These are phyloP conservation scores for Ctenomys sociabilis DNA, from an alignment of 2,113 vertebrate genomes.

Conservation along the genomic window DNA sequence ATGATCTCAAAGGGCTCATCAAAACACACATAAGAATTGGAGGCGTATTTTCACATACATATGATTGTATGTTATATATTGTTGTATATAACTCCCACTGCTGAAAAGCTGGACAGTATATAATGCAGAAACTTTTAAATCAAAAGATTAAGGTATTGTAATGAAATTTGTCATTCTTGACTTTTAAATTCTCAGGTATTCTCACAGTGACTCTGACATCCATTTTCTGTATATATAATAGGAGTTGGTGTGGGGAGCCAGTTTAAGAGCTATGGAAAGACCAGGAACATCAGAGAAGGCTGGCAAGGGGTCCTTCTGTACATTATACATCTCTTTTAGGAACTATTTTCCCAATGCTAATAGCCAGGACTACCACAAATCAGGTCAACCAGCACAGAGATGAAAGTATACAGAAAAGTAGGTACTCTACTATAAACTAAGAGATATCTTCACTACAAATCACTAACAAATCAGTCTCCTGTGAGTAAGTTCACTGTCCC, in stretches of 20 bases:
- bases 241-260: not conserved
- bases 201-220: not conserved
- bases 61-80: not conserved
- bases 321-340: not conserved
- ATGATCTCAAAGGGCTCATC: not conserved
- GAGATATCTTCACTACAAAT: not conserved
- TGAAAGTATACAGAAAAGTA: not conserved
- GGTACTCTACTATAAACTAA: not conserved
- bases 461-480: not conserved
- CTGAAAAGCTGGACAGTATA: not conserved
- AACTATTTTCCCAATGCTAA: not conserved
- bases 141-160: not conserved
- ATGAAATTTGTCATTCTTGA: not conserved
- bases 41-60: not conserved
- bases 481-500: not conserved
- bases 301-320: not conserved
- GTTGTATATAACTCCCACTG: not conserved
- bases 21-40: not conserved
- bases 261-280: not conserved
- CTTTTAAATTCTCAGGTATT: slow-evolving; percentile 10
- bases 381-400: not conserved
- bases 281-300: not conserved
- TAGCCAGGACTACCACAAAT: not conserved
- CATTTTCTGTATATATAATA: not conserved
- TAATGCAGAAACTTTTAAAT: not conserved